phyloP scores from a whole-genome alignment of 2,797 vertebrate species.

The Amazonetta brasiliensis region DNA sequence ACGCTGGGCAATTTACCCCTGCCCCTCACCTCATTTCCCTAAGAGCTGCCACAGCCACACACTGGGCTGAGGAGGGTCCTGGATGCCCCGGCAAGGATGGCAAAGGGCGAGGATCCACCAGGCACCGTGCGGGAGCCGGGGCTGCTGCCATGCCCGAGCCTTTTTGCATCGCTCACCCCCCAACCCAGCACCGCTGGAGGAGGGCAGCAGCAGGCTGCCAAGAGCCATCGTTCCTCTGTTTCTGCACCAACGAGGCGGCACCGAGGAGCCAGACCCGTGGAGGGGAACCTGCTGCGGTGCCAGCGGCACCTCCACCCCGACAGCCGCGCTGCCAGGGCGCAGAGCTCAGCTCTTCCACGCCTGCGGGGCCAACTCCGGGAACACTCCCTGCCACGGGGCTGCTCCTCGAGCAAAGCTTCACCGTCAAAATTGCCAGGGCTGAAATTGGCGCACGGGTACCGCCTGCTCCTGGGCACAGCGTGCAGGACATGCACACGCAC shows the following conservation, averaged over 20 bases:
- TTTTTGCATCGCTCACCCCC: fast-evolving
- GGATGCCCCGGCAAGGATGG: fast-evolving
- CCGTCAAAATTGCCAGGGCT: neutral
- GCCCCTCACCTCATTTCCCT: neutral
- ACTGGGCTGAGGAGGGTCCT: fast-evolving
- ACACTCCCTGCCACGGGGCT: fast-evolving
- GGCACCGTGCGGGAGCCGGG: neutral
- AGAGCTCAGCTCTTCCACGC: neutral
- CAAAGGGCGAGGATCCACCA: fast-evolving
- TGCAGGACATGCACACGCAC: fast-evolving
- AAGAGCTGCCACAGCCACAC: fast-evolving
- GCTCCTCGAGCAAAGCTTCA: neutral
- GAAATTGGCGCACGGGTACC: fast-evolving
- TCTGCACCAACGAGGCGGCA: neutral
- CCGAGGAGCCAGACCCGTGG: fast-evolving
- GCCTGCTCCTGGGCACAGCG: neutral
- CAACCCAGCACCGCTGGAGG: fast-evolving
- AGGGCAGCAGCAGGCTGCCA: fast-evolving
- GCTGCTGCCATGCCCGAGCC: neutral
- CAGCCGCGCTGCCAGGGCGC: fast-evolving
- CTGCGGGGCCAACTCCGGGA: fast-evolving
- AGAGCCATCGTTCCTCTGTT: neutral
- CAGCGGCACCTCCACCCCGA: neutral
- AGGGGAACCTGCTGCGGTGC: neutral
- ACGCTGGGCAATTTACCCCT: neutral